phyloP scores from a whole-genome alignment of 37 sponge, comb jelly and placozoan species.

The Haliclona indistincta region DNA sequence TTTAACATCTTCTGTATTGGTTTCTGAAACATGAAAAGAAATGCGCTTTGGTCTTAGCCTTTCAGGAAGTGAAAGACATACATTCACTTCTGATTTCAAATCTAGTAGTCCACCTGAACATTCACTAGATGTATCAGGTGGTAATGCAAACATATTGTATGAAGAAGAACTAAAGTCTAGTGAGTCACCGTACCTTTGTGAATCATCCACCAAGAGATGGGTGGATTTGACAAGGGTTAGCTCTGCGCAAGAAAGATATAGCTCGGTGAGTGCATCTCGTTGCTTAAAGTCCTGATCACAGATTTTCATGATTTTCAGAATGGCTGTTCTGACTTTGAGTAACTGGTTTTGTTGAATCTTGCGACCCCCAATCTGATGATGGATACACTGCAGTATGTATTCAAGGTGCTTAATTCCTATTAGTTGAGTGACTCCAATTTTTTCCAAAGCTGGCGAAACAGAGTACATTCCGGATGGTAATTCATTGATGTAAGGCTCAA shows the following conservation, averaged over 20 bases:
- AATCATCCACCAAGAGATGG: background rate
- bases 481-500: slow-evolving; percentile 39
- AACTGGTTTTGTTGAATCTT: slow-evolving; percentile 33
- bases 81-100: background rate
- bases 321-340: no score
- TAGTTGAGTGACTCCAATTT: slow-evolving; percentile 3
- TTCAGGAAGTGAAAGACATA: slow-evolving; percentile 26
- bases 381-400: slow-evolving; percentile 21
- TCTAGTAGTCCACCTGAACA: background rate
- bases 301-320: no score
- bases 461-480: slow-evolving; percentile 4
- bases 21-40: slow-evolving; percentile 4
- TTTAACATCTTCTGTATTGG: background rate
- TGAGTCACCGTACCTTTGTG: background rate
- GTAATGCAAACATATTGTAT: background rate
- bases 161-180: background rate
- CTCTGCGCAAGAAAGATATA: no score
- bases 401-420: slow-evolving; percentile 24
- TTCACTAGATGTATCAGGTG: background rate
- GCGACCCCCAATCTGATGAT: background rate
- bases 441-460: background rate
- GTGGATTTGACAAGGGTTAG: no score
- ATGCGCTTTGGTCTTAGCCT: slow-evolving; percentile 21
- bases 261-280: no score
- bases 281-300: no score